phyloP scores from a whole-genome alignment of 2,797 vertebrate genomes.

The Chaenodraco wilsoni region DNA sequence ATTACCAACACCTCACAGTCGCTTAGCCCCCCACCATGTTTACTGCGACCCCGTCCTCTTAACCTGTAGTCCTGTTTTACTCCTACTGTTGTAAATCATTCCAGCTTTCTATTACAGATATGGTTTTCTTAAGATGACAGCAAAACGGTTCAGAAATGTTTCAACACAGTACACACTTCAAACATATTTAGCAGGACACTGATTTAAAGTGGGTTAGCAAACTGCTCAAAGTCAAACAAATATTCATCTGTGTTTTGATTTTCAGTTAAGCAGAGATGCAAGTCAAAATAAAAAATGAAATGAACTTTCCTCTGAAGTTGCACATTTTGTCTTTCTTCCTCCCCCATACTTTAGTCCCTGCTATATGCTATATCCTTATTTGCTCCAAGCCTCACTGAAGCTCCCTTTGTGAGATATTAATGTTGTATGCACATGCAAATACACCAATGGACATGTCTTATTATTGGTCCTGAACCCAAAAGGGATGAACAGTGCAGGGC shows the following conservation, averaged over 20 bases:
- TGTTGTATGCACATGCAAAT: conserved; percentile 74
- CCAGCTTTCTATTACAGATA: not conserved
- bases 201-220: not conserved
- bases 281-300: conserved; percentile 20
- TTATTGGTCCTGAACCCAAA: conserved; percentile 55
- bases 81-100: conserved; percentile 7
- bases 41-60: conserved; percentile 7
- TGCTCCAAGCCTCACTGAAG: conserved; percentile 50
- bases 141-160: not conserved
- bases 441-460: conserved; percentile 59
- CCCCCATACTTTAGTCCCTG: conserved; percentile 26
- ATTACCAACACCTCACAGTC: conserved; percentile 51
- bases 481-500: conserved; percentile 36
- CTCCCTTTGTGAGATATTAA: conserved; percentile 67
- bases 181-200: not conserved
- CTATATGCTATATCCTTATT: conserved; percentile 40
- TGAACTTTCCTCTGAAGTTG: conserved; percentile 34
- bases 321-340: conserved; percentile 10
- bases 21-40: conserved; percentile 34
- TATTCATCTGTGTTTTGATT: conserved; percentile 16
- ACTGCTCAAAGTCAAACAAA: conserved; percentile 19
- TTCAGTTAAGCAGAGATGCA: conserved; percentile 19
- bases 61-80: conserved; percentile 13
- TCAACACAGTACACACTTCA: not conserved
- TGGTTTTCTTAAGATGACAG: not conserved